Percentiles rank a stretch among this genome's conserved stretches.
Evolutionary conservation across 2,888 invertebrate species (phyloP).

Genomic region (Heliconius sara): DNA sequence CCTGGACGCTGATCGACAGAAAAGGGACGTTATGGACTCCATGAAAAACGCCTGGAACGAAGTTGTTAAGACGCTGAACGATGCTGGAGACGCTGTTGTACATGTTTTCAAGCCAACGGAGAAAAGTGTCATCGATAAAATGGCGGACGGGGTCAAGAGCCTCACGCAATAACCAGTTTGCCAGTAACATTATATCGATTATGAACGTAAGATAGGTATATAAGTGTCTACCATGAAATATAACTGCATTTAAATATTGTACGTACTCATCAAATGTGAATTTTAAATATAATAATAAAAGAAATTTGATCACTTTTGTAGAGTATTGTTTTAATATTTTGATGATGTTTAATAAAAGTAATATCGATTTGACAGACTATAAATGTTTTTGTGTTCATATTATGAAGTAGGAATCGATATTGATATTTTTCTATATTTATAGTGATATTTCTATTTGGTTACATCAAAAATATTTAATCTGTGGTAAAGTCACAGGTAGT

Average conservation of each 20-base stretch:
- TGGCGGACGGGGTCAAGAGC: conserved; percentile 66
- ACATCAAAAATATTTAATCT: conserved; percentile 1
- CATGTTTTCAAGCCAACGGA: conserved; percentile 76
- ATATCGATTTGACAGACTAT: not conserved
- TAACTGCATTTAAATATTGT: conserved; percentile 4
- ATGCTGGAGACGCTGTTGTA: conserved; percentile 74
- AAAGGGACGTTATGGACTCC: conserved; percentile 73
- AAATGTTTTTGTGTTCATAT: not conserved
- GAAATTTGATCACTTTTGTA: conserved; percentile 8
- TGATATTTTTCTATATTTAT: not conserved
- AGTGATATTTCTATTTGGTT: not conserved
- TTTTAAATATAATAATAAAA: conserved; percentile 7
- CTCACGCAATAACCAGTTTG: conserved; percentile 56
- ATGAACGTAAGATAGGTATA: conserved; percentile 19
- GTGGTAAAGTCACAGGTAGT: not conserved
- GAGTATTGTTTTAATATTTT: conserved; percentile 6
- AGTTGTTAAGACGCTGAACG: conserved; percentile 65
- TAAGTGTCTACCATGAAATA: conserved; percentile 3
- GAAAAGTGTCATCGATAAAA: conserved; percentile 67
- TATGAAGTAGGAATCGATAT: not conserved
- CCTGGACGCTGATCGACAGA: conserved; percentile 54
- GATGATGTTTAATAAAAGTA: not conserved
- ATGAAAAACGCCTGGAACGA: conserved; percentile 74
- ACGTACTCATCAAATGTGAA: conserved; percentile 1
- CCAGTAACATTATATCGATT: not conserved